Evolutionary conservation across 2,888 invertebrate genomes (phyloP).

Genomic region (Thera britannica): DNA sequence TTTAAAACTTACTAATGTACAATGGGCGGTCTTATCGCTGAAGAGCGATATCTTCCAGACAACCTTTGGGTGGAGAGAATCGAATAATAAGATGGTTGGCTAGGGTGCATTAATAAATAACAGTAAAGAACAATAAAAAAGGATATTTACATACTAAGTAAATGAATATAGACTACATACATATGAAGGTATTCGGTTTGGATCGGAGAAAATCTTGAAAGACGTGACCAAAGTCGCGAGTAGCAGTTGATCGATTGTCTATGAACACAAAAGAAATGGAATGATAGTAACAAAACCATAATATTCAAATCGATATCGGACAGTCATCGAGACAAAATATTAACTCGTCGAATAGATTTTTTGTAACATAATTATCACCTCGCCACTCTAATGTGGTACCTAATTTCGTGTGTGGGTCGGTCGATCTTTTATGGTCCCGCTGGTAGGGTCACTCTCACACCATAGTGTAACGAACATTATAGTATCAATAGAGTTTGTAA

Average conservation of each 20-base stretch:
- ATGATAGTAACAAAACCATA: neutral
- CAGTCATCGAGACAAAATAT: constrained; percentile 73
- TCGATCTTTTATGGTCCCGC: constrained; percentile 74
- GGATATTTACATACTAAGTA: too few species aligned
- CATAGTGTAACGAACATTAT: constrained; percentile 41
- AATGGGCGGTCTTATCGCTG: too few species aligned
- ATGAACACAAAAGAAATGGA: neutral
- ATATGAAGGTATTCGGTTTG: too few species aligned
- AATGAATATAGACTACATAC: too few species aligned
- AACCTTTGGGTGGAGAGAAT: too few species aligned
- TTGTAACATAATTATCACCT: constrained; percentile 83
- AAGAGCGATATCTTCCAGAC: too few species aligned
- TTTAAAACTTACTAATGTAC: too few species aligned
- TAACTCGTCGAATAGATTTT: constrained; percentile 77
- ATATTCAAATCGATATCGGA: constrained; percentile 63
- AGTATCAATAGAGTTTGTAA: neutral
- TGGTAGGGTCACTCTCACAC: constrained; percentile 62
- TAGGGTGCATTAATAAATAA: too few species aligned
- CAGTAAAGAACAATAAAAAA: too few species aligned
- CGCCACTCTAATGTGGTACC: constrained; percentile 78
- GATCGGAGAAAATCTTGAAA: too few species aligned
- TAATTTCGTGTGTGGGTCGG: constrained; percentile 81
- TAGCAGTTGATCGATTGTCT: constrained; percentile 3
- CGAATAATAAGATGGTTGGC: too few species aligned
- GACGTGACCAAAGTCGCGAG: constrained; percentile 9